Base-by-base conservation (phyloP, 1,140 invertebrate species). In the Trichonephila clavipes region DNA sequence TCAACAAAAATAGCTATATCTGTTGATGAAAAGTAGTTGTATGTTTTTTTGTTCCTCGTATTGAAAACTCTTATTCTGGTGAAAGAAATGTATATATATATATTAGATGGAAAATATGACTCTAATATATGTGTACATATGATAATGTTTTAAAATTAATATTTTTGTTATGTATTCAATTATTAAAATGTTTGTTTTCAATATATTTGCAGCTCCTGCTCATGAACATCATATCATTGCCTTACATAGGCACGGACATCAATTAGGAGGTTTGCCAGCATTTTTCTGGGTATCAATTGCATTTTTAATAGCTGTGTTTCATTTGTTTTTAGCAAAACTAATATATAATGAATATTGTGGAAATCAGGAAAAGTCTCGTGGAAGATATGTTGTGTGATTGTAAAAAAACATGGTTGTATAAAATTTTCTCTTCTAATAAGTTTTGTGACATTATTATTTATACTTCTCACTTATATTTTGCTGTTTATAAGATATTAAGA, bases 241-340 rank as follows among this genome's bases (percentile, higher is more conserved):
- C 0, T 96, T 99, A 94, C 99, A 99, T 95, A 98, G 97, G 95
- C 98, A 99, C 95, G 98, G 98, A 0, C 97, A 98, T 96, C 97
- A 98, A 94, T 96, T 98, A 93, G 98, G 98, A 82, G 98, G 98
- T 0, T 96, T 99, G 90, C 98, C 98, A 34, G 98, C 98, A 0
- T 96, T 99, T 64, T 99, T 99, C 96, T 99, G 99, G 99, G 97
- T 98, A 0, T 97, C 98, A 24, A 97, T 99, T 94, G 97, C 97
- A 95, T 97, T 98, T 95, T 96, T 99, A 92, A 98, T 99, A 94
- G 96, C 99, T 94, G 97, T 99, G 94, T 99, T 99, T 96, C 99
- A 99, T 96, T 96, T 99, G 94, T 99, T 99, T 96, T 96, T 99
- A 14, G 98, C 98, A 96, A 98, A 98, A 96, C 96, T 99, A 88